Percentiles rank a stretch among this genome's conserved stretches.
phyloP scores from a whole-genome alignment of 2,113 vertebrate species.

The Sciurus niger region DNA sequence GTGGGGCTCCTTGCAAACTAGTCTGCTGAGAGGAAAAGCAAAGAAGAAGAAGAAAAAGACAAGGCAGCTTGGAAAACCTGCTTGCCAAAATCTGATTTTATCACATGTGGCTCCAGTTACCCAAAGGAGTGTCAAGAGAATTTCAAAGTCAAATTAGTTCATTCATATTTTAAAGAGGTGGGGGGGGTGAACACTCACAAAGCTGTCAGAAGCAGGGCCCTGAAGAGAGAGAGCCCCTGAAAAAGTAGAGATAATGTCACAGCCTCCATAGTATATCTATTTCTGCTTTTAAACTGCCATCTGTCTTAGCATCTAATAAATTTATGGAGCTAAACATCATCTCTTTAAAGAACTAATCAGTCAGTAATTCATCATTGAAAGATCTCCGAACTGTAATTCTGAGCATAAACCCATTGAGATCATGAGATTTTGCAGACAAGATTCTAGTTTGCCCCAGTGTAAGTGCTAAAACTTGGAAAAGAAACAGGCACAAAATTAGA shows the following conservation, averaged over 20 bases:
- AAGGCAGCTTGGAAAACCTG: background rate
- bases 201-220: background rate
- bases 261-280: background rate
- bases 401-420: background rate
- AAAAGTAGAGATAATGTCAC: background rate
- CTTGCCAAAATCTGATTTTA: conserved; percentile 49
- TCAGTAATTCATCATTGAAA: background rate
- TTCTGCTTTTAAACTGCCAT: background rate
- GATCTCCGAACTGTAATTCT: background rate
- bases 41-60: no score
- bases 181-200: background rate
- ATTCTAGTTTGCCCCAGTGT: background rate
- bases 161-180: conserved; percentile 43
- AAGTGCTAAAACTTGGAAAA: background rate
- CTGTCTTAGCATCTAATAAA: background rate
- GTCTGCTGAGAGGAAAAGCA: background rate
- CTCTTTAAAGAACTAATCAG: background rate
- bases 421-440: background rate
- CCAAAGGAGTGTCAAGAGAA: conserved; percentile 56
- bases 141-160: conserved; percentile 74
- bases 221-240: background rate
- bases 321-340: background rate
- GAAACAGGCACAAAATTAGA: background rate
- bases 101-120: conserved; percentile 57
- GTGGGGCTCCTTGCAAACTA: background rate